Conservation (phyloP, 2,113 vertebrate species). For the Ovis canadensis region DNA sequence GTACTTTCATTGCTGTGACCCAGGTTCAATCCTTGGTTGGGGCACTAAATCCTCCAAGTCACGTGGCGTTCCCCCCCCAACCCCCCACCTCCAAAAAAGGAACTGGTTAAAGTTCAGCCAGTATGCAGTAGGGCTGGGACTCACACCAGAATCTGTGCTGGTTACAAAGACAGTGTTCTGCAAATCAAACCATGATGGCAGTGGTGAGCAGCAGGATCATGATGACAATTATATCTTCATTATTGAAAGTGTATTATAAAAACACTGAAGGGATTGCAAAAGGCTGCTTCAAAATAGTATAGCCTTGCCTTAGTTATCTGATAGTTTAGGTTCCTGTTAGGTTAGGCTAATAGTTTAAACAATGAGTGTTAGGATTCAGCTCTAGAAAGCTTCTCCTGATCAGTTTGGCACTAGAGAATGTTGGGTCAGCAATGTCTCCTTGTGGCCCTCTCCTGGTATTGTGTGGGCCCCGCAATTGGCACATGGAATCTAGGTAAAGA, state of each 20-base stretch:
- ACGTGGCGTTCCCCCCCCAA: rapidly evolving
- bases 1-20: not conserved
- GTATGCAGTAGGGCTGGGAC: too few relatives aligned
- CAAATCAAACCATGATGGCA: not conserved
- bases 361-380: not conserved
- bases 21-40: not conserved
- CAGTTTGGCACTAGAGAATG: slow-evolving; percentile 58
- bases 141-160: not conserved
- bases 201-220: not conserved
- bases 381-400: slow-evolving; percentile 37
- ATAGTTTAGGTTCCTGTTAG: not conserved
- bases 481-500: slow-evolving; percentile 50
- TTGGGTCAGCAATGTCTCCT: slow-evolving; percentile 67
- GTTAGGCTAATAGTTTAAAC: not conserved
- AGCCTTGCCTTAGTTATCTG: not conserved
- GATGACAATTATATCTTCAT: not conserved
- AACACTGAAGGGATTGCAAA: not conserved
- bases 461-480: not conserved
- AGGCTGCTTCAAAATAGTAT: not conserved
- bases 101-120: not conserved
- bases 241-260: not conserved
- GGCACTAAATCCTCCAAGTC: not conserved
- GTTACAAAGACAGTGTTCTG: not conserved
- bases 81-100: not conserved
- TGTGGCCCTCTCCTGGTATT: slow-evolving; percentile 42